phyloP scores from a whole-genome alignment of 1,140 invertebrate species.

The Danaus plexippus region DNA sequence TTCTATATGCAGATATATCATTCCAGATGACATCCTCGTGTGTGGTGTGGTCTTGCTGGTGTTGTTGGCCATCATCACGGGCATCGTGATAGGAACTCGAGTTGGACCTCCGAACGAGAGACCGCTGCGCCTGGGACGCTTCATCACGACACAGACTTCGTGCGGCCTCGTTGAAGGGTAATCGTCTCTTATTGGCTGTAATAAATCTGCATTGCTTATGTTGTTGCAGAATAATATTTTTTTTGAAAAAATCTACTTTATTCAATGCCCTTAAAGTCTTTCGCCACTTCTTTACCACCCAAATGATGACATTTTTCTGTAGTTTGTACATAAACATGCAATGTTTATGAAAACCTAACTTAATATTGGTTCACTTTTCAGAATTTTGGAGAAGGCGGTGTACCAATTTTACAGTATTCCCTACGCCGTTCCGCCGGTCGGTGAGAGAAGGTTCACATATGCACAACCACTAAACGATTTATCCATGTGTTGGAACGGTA shows the following conservation, averaged over 20 bases:
- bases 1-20: conserved; percentile 2
- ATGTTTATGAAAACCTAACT: conserved; percentile 2
- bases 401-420: conserved; percentile 89
- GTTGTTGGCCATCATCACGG: conserved; percentile 77
- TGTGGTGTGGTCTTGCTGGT: conserved; percentile 73
- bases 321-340: no score
- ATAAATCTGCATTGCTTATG: no score
- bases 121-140: conserved; percentile 74
- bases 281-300: no score
- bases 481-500: conserved; percentile 86
- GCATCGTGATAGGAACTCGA: conserved; percentile 74
- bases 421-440: conserved; percentile 85
- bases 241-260: no score
- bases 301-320: no score
- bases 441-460: conserved; percentile 79
- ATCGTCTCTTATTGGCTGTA: conserved; percentile 7
- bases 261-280: no score
- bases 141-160: conserved; percentile 79
- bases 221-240: no score
- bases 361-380: conserved; percentile 45
- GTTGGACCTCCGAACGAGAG: conserved; percentile 55
- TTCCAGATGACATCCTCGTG: conserved; percentile 69
- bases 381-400: conserved; percentile 80
- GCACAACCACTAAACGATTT: conserved; percentile 78
- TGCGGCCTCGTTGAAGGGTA: conserved; percentile 87